A percentile compares a stretch with the other conserved stretches of the same genome.
phyloP scores from a whole-genome alignment of 2,113 vertebrate species.

The Toxotes chatareus region DNA sequence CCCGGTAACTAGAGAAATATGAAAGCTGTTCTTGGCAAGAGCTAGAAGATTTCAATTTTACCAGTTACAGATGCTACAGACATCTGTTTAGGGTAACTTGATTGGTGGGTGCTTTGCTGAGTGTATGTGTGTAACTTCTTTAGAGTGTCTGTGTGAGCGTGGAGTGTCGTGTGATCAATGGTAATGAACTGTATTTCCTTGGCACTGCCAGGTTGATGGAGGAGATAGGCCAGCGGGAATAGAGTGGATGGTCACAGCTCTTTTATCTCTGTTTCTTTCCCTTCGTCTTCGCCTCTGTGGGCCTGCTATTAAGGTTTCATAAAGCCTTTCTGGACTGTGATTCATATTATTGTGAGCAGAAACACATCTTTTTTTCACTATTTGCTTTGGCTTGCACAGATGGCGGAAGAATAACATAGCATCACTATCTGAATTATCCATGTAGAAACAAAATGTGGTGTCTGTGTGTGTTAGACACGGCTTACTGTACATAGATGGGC shows the following conservation, averaged over 20 bases:
- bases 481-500: not conserved
- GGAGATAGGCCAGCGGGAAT: conserved; percentile 51
- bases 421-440: conserved; percentile 40
- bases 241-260: conserved; percentile 55
- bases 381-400: conserved; percentile 47
- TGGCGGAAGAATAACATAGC: conserved; percentile 31
- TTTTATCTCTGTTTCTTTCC: conserved; percentile 51
- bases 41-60: conserved; percentile 36
- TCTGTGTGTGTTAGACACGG: conserved; percentile 32
- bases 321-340: conserved; percentile 48
- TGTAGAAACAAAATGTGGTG: conserved; percentile 37
- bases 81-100: conserved; percentile 36
- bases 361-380: conserved; percentile 18
- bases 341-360: conserved; percentile 38
- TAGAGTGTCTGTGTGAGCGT: conserved; percentile 7
- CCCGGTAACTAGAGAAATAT: conserved; percentile 31
- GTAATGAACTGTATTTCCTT: conserved; percentile 71
- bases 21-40: conserved; percentile 23
- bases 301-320: conserved; percentile 47
- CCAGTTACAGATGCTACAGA: conserved; percentile 36
- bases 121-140: conserved; percentile 37
- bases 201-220: conserved; percentile 67
- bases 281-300: conserved; percentile 38
- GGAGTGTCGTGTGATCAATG: conserved; percentile 57
- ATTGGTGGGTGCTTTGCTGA: conserved; percentile 21